phyloP scores from a whole-genome alignment of 2,888 invertebrate species.

The Drosophila prostipennis region DNA sequence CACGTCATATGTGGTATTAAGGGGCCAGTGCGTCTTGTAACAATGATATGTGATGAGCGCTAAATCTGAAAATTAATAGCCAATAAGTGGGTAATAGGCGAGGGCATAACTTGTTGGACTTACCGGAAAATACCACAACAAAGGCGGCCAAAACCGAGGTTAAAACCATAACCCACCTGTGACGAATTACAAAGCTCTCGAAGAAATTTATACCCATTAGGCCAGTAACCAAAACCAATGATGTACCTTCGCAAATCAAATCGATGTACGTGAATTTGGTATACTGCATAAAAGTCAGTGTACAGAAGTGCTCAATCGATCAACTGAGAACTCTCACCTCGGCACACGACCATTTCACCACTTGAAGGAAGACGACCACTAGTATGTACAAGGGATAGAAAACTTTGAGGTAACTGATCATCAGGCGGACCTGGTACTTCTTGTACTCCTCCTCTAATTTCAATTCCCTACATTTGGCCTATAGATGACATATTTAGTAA shows the following conservation, averaged over 20 bases:
- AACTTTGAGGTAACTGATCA: slow-evolving; percentile 19
- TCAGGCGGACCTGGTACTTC: slow-evolving; percentile 48
- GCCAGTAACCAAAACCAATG: not conserved
- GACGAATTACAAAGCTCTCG: not conserved
- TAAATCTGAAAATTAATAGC: slow-evolving; percentile 12
- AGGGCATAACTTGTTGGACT: not conserved
- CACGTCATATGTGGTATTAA: slow-evolving; percentile 28
- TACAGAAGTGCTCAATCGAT: no score
- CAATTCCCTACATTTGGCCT: slow-evolving; percentile 51
- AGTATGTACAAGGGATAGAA: slow-evolving; percentile 43
- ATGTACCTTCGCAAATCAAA: no score
- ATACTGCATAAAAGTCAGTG: not conserved
- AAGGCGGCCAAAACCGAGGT: slow-evolving; percentile 18
- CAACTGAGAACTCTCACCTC: slow-evolving; percentile 17
- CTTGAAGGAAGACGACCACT: not conserved
- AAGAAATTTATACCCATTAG: slow-evolving; percentile 42
- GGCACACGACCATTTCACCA: slow-evolving; percentile 9
- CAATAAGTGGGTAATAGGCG: not conserved
- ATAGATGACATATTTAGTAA: no score
- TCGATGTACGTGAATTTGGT: no score
- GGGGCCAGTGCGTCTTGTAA: not conserved
- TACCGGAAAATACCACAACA: slow-evolving; percentile 25
- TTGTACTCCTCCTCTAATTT: slow-evolving; percentile 48
- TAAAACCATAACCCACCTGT: slow-evolving; percentile 26
- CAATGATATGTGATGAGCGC: slow-evolving; percentile 15